Percentiles rank a stretch among this genome's conserved stretches.
Conservation (phyloP, 2,888 invertebrate species). For the Omphaloscelis lunosa region DNA sequence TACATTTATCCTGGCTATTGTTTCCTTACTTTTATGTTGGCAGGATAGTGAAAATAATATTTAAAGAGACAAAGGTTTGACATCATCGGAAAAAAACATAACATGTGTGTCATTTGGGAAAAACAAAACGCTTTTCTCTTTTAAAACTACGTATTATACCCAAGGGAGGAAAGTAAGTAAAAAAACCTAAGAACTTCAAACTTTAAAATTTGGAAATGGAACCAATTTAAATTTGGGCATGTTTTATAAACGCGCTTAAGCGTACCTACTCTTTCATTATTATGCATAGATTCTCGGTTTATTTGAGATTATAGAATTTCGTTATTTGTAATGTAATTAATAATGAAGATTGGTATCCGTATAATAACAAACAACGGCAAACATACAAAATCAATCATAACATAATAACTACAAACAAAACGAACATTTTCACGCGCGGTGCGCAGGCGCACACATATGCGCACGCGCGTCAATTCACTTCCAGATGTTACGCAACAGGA, state of each 20-base stretch:
- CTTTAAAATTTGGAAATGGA: not conserved
- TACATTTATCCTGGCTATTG: conserved; percentile 43
- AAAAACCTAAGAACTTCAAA: not conserved
- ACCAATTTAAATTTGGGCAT: not conserved
- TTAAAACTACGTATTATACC: not conserved
- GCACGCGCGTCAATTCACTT: conserved; percentile 60
- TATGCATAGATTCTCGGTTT: not conserved
- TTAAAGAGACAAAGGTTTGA: not conserved
- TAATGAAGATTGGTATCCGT: not conserved
- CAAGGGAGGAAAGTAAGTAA: not conserved
- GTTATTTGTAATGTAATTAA: not conserved
- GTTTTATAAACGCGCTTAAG: not conserved
- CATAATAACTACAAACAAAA: conserved; percentile 52
- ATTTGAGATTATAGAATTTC: not conserved
- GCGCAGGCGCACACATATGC: conserved; percentile 49
- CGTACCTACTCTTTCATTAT: not conserved
- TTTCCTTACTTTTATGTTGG: not conserved
- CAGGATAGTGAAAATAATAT: not conserved
- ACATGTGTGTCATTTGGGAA: not conserved
- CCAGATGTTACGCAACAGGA: conserved; percentile 74
- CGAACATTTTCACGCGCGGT: conserved; percentile 61
- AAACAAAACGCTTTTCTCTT: not conserved
- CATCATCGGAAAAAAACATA: conserved; percentile 21
- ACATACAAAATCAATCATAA: conserved; percentile 35
- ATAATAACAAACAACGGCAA: not conserved